These are phyloP conservation scores for Narcine bancroftii DNA, from an alignment of 2,113 vertebrate species.

Conservation along the genomic window DNA sequence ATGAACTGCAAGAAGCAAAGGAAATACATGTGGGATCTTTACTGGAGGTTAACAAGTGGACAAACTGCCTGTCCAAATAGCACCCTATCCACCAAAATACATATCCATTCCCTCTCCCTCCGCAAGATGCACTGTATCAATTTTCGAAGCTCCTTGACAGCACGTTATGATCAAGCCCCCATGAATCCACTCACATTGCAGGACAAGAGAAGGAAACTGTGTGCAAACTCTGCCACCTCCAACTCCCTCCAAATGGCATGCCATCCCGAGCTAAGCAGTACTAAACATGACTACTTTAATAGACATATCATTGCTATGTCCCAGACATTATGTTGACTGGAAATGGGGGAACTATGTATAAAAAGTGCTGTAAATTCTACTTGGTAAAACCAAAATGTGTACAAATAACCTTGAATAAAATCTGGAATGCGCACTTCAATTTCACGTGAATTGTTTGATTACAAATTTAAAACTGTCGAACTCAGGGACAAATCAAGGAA, in stretches of 20 bases:
- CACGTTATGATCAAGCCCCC: neutral
- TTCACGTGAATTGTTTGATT: no score
- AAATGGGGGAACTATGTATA: no score
- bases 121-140: neutral
- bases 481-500: no score
- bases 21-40: constrained; percentile 43
- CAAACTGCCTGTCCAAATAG: neutral
- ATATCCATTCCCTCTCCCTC: neutral
- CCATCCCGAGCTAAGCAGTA: neutral
- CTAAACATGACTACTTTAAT: neutral
- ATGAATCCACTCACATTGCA: neutral
- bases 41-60: neutral
- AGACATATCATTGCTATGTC: no score
- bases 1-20: constrained; percentile 49
- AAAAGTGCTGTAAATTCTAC: no score
- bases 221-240: neutral
- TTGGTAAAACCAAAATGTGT: no score
- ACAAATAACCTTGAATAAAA: no score
- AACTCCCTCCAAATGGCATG: neutral
- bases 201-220: neutral
- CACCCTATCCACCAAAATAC: neutral
- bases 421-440: no score
- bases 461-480: no score
- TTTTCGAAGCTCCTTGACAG: neutral
- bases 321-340: no score